Evolutionary conservation across 2,113 vertebrate species (phyloP).

Genomic region (Ctenodactylus gundi): DNA sequence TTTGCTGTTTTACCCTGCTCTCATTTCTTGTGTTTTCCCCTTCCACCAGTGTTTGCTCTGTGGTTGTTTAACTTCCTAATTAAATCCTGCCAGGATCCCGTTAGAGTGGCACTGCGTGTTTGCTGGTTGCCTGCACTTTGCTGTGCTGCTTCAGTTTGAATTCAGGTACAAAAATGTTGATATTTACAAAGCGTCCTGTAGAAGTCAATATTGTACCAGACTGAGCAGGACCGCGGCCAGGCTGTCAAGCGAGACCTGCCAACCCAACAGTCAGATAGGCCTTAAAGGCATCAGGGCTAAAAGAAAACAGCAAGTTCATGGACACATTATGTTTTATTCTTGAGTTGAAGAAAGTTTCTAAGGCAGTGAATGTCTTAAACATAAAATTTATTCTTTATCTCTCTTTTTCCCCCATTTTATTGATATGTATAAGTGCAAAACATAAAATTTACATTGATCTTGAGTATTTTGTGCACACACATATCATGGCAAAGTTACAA

Average conservation of each 20-base stretch:
- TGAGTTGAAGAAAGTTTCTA: not conserved
- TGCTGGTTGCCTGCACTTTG: conserved; percentile 37
- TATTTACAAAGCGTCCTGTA: conserved; percentile 66
- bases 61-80: conserved; percentile 65
- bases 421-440: too few relatives aligned
- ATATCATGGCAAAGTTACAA: too few relatives aligned
- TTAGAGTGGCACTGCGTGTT: conserved; percentile 11
- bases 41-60: not conserved
- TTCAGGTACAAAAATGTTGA: conserved; percentile 71
- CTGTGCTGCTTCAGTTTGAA: conserved; percentile 43
- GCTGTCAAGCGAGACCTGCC: not conserved
- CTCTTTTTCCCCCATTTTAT: too few relatives aligned
- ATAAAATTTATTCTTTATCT: not conserved
- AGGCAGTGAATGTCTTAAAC: not conserved
- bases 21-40: not conserved
- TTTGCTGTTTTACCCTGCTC: not conserved
- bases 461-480: too few relatives aligned
- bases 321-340: not conserved
- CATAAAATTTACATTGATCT: too few relatives aligned
- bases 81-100: conserved; percentile 16
- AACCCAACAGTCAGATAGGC: not conserved
- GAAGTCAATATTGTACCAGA: conserved; percentile 56
- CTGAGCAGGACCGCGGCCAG: conserved; percentile 15
- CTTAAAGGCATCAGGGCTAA: not conserved
- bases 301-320: not conserved